phyloP scores from a whole-genome alignment of 1,140 invertebrate genomes.

The Brachionus rubens region DNA sequence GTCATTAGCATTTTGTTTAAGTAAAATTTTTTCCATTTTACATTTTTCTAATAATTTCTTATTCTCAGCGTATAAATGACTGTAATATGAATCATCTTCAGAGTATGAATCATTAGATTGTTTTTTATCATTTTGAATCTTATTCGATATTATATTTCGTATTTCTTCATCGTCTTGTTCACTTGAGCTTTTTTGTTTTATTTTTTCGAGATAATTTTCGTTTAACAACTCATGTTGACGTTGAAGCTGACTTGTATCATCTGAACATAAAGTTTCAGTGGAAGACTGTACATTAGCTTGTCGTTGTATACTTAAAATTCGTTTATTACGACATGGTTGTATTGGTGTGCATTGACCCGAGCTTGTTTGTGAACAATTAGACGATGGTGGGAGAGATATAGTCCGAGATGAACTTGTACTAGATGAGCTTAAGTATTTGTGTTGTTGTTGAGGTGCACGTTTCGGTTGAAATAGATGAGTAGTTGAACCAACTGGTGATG shows the following conservation, averaged over 20 bases:
- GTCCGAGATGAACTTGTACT: conserved; percentile 8
- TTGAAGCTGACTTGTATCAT: not conserved
- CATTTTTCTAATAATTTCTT: conserved; percentile 12
- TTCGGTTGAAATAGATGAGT: not conserved
- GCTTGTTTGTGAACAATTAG: conserved; percentile 13
- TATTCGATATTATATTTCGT: not conserved
- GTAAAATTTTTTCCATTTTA: not conserved
- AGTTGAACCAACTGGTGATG: conserved; percentile 1
- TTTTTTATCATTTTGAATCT: not conserved
- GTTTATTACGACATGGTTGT: not conserved
- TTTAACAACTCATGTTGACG: not conserved
- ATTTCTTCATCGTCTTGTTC: not conserved
- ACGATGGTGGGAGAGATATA: not conserved
- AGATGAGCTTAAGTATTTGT: not conserved
- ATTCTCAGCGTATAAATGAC: conserved; percentile 22
- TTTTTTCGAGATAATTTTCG: not conserved
- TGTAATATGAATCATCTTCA: conserved; percentile 24
- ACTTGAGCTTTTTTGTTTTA: not conserved
- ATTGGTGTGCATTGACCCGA: conserved; percentile 4
- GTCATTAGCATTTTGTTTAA: conserved; percentile 2
- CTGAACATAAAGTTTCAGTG: conserved; percentile 34
- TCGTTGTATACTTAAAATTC: not conserved
- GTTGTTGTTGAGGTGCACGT: conserved; percentile 9
- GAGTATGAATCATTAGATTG: not conserved
- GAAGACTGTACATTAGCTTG: conserved; percentile 37